Percentiles rank a stretch among this genome's conserved stretches.
These are phyloP conservation scores for Diabrotica virgifera DNA, from an alignment of 1,140 invertebrate species.

Conservation along the genomic window DNA sequence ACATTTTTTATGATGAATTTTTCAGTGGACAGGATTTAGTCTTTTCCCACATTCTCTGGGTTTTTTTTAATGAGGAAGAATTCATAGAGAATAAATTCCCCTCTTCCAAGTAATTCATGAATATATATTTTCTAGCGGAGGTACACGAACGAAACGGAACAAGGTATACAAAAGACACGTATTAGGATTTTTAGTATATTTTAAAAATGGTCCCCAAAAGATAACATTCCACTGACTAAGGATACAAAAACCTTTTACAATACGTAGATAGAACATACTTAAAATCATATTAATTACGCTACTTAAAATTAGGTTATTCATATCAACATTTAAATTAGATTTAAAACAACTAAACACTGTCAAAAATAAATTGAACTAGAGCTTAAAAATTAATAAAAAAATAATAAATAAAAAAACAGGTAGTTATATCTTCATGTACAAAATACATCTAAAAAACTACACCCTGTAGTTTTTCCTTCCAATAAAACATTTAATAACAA, in stretches of 20 bases:
- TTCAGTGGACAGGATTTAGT: no score
- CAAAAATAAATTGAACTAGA: background rate
- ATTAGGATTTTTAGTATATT: background rate
- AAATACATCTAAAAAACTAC: background rate
- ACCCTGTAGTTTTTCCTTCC: conserved; percentile 6
- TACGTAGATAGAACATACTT: background rate
- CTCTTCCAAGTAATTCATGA: no score
- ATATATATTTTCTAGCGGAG: no score
- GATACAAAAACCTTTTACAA: conserved; percentile 8
- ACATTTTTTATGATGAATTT: no score
- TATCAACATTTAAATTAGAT: background rate
- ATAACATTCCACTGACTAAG: conserved; percentile 12
- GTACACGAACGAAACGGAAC: no score
- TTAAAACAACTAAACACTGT: conserved; percentile 2
- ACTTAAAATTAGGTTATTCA: conserved; percentile 4
- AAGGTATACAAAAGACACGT: no score
- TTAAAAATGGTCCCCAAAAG: conserved; percentile 13
- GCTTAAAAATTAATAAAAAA: conserved; percentile 1
- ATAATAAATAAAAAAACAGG: conserved; percentile 6
- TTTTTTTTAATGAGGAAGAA: no score
- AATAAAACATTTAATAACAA: background rate
- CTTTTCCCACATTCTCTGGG: no score
- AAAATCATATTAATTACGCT: conserved; percentile 1
- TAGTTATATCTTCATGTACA: background rate
- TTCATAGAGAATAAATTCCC: no score